phyloP scores from a whole-genome alignment of 2,888 invertebrate genomes.

The Tinea semifulvella region DNA sequence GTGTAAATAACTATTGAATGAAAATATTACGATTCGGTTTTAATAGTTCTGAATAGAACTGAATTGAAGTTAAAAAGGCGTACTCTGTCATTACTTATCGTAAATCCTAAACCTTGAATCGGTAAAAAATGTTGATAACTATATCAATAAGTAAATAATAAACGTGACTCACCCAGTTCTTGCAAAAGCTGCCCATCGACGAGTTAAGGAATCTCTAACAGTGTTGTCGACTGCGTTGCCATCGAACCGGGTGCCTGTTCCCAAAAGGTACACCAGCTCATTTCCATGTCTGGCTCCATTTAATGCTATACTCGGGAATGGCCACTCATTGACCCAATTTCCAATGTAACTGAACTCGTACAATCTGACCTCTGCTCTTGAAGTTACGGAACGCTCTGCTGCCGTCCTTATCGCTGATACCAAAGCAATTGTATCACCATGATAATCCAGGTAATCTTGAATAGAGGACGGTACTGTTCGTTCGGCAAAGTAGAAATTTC shows the following conservation, averaged over 20 bases:
- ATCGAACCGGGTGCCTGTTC: not conserved
- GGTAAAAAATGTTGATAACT: not conserved
- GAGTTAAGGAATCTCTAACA: constrained; percentile 24
- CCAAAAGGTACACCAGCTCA: constrained; percentile 24
- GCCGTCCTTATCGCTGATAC: constrained; percentile 39
- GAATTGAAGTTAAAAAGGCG: no score
- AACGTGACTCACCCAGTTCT: constrained; percentile 33
- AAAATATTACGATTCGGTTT: no score
- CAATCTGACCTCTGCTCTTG: constrained; percentile 34
- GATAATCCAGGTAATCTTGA: constrained; percentile 43
- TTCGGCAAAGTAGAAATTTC: constrained; percentile 38
- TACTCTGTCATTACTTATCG: no score
- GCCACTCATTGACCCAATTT: constrained; percentile 38
- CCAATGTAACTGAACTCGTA: constrained; percentile 44
- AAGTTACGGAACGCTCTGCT: constrained; percentile 36
- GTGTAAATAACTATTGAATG: no score
- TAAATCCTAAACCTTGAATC: not conserved
- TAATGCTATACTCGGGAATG: constrained; percentile 32
- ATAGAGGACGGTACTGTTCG: constrained; percentile 28
- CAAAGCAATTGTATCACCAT: constrained; percentile 42
- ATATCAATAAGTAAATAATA: constrained; percentile 1
- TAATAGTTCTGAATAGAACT: no score
- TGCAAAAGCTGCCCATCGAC: constrained; percentile 35
- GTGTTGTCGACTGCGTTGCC: not conserved
- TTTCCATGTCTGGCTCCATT: constrained; percentile 42